Percentiles rank a stretch among this genome's conserved stretches.
Conservation (phyloP, 2,113 vertebrate genomes). For the Nesospiza acunhae region DNA sequence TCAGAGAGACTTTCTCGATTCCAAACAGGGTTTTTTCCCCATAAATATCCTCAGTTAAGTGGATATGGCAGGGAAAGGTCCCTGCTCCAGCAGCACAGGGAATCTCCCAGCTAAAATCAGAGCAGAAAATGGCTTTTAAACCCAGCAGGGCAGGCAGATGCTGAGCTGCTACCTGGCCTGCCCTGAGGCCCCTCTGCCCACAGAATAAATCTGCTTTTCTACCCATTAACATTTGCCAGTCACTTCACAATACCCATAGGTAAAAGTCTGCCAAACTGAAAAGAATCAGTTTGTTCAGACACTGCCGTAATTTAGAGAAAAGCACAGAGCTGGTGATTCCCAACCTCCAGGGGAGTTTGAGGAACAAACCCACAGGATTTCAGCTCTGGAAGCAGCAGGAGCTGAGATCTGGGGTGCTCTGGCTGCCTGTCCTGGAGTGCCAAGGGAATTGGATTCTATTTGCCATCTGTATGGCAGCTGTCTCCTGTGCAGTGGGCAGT, state of each 20-base stretch:
- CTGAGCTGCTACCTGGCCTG: not conserved
- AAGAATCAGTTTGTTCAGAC: not conserved
- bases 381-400: not conserved
- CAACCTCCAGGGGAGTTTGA: not conserved
- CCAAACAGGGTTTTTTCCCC: not conserved
- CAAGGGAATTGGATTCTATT: too few species aligned
- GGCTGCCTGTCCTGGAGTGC: too few species aligned
- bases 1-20: not conserved
- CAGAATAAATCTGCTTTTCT: not conserved
- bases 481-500: too few species aligned
- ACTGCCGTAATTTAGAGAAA: not conserved
- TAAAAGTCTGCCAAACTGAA: not conserved
- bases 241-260: not conserved
- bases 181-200: not conserved
- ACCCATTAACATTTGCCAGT: not conserved
- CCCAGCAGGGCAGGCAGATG: not conserved
- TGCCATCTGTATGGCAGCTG: too few species aligned
- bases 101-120: not conserved
- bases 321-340: not conserved
- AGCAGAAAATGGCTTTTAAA: not conserved
- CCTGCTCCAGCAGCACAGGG: not conserved
- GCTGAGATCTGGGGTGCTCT: not conserved
- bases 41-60: not conserved
- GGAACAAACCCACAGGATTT: fast-evolving
- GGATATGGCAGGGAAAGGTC: not conserved